A percentile compares a stretch with the other conserved stretches of the same genome.
Conservation (phyloP, 1,140 invertebrate species). For the Proctacanthus coquilletti region DNA sequence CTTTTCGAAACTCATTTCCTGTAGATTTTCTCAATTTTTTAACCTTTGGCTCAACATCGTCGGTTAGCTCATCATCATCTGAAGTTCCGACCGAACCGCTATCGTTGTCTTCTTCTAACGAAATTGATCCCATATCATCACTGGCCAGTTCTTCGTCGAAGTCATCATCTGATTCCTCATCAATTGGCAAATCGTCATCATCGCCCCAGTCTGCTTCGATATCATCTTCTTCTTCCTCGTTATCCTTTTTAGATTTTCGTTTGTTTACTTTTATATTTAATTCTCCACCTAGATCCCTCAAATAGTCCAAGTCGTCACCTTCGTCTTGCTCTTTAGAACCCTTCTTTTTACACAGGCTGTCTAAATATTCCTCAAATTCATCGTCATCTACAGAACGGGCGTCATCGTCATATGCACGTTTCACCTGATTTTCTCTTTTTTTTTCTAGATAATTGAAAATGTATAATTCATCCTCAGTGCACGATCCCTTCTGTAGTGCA, state of each 20-base stretch:
- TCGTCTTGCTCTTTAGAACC: constrained; percentile 29
- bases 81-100: constrained; percentile 12
- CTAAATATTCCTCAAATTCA: constrained; percentile 68
- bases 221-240: constrained; percentile 29
- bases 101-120: constrained; percentile 13
- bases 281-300: constrained; percentile 20
- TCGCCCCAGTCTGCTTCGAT: constrained; percentile 15
- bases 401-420: constrained; percentile 33
- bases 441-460: constrained; percentile 28
- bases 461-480: constrained; percentile 27
- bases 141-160: constrained; percentile 21
- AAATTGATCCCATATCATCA: constrained; percentile 12
- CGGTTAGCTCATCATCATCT: constrained; percentile 21
- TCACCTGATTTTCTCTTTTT: constrained; percentile 23
- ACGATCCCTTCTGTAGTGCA: constrained; percentile 18
- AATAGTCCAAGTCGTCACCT: constrained; percentile 25
- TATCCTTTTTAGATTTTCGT: constrained; percentile 28
- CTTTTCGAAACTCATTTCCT: constrained; percentile 18
- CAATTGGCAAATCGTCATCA: constrained; percentile 16
- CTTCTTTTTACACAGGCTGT: constrained; percentile 37
- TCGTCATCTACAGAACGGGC: constrained; percentile 71
- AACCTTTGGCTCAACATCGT: constrained; percentile 19
- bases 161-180: constrained; percentile 17
- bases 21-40: constrained; percentile 26
- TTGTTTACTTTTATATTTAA: constrained; percentile 16